These are phyloP conservation scores for Cyphomyrmex costatus DNA, from an alignment of 1,140 invertebrate species.

Conservation along the genomic window DNA sequence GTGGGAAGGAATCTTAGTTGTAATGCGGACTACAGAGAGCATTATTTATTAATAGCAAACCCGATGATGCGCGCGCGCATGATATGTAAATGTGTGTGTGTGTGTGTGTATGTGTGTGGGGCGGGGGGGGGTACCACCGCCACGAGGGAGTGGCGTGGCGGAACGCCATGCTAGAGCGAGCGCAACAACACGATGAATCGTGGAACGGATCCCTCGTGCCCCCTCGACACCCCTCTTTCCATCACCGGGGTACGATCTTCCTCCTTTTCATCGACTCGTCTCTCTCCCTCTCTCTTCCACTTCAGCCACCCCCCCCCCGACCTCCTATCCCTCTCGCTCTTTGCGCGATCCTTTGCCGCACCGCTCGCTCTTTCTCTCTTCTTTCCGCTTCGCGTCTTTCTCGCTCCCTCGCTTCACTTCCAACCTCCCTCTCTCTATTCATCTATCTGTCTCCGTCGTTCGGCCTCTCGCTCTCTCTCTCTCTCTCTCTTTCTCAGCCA, in stretches of 20 bases:
- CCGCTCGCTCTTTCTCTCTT: slow-evolving; percentile 63
- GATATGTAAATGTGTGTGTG: not conserved
- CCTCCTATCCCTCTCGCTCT: slow-evolving; percentile 22
- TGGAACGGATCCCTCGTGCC: slow-evolving; percentile 72
- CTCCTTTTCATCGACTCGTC: slow-evolving; percentile 54
- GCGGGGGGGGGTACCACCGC: slow-evolving; percentile 24
- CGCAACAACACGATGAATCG: slow-evolving; percentile 75
- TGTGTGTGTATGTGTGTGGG: not conserved
- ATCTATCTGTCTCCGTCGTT: slow-evolving; percentile 48
- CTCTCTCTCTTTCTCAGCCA: slow-evolving; percentile 46
- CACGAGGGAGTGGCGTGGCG: slow-evolving; percentile 70
- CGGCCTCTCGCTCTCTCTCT: slow-evolving; percentile 21
- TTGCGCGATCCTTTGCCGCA: slow-evolving; percentile 46
- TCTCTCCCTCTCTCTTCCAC: slow-evolving; percentile 33
- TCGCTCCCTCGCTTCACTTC: slow-evolving; percentile 70
- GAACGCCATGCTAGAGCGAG: slow-evolving; percentile 73
- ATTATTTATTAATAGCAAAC: slow-evolving; percentile 78
- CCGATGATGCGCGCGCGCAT: slow-evolving; percentile 10
- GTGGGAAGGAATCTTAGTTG: slow-evolving; percentile 67
- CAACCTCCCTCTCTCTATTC: slow-evolving; percentile 53
- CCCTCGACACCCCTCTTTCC: slow-evolving; percentile 6
- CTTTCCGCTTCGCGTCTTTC: slow-evolving; percentile 70
- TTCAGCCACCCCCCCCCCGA: slow-evolving; percentile 3
- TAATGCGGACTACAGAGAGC: slow-evolving; percentile 72
- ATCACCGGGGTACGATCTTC: slow-evolving; percentile 42